phyloP scores from a whole-genome alignment of 2,888 invertebrate species.

The Cataglyphis rosenhaueri region DNA sequence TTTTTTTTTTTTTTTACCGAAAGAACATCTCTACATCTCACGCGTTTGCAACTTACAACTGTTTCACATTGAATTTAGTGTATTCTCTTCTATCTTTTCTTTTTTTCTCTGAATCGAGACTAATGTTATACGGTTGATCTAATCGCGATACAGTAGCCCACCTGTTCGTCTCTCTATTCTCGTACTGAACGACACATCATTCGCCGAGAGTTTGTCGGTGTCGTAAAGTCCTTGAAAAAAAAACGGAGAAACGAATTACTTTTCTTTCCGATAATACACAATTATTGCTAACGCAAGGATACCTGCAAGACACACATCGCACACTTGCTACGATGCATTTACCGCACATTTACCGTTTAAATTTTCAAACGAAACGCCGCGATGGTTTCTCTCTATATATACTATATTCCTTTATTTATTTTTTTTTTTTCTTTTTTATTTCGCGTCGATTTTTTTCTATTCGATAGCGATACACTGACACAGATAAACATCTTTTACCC shows the following conservation, averaged over 20 bases:
- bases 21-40: slow-evolving; percentile 38
- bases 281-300: slow-evolving; percentile 65
- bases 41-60: slow-evolving; percentile 43
- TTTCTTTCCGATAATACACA: slow-evolving; percentile 54
- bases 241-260: slow-evolving; percentile 10
- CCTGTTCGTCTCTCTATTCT: slow-evolving; percentile 29
- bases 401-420: slow-evolving; percentile 10
- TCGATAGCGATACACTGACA: slow-evolving; percentile 51
- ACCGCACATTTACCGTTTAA: slow-evolving; percentile 36
- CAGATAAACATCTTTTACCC: slow-evolving; percentile 41
- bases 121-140: slow-evolving; percentile 46
- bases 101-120: slow-evolving; percentile 37
- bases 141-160: slow-evolving; percentile 52
- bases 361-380: slow-evolving; percentile 22
- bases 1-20: slow-evolving; percentile 39
- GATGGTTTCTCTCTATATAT: slow-evolving; percentile 25
- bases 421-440: slow-evolving; percentile 47
- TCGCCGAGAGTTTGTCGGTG: slow-evolving; percentile 30
- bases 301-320: slow-evolving; percentile 65
- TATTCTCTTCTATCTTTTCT: slow-evolving; percentile 41
- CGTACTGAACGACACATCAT: slow-evolving; percentile 28
- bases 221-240: slow-evolving; percentile 25
- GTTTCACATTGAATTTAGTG: slow-evolving; percentile 50
- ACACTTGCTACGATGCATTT: slow-evolving; percentile 68
- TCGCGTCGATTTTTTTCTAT: slow-evolving; percentile 48